These are phyloP conservation scores for Autographa pulchrina DNA, from an alignment of 2,888 invertebrate species.

Conservation along the genomic window DNA sequence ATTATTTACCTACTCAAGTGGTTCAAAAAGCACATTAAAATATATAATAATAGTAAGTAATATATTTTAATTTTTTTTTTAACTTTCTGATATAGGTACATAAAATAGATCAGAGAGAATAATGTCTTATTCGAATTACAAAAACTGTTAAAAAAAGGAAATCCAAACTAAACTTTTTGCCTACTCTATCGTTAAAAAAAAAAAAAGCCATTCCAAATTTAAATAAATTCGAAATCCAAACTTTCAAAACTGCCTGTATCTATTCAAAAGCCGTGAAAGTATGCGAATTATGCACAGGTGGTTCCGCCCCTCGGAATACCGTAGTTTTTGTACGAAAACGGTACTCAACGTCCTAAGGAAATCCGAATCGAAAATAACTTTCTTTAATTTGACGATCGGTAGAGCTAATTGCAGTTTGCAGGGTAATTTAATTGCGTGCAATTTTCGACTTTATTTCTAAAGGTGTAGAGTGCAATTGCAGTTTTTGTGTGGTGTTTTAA, in stretches of 20 bases:
- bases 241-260: constrained; percentile 46
- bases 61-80: too few species aligned
- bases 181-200: not conserved
- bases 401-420: constrained; percentile 49
- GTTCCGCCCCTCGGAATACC: constrained; percentile 84
- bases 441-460: constrained; percentile 3
- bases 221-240: constrained; percentile 19
- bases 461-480: not conserved
- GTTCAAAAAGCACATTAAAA: too few species aligned
- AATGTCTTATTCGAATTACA: not conserved
- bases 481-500: not conserved
- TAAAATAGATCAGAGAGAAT: not conserved
- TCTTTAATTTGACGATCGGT: constrained; percentile 51
- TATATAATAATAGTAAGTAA: too few species aligned
- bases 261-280: constrained; percentile 58
- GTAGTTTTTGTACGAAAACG: constrained; percentile 75
- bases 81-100: too few species aligned
- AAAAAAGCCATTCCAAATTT: constrained; percentile 8
- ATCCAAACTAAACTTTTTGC: not conserved
- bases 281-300: constrained; percentile 82
- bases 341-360: constrained; percentile 47
- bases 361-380: constrained; percentile 62
- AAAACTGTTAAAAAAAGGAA: not conserved
- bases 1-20: too few species aligned
- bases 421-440: constrained; percentile 8